These are phyloP conservation scores for Hydractinia echinata DNA, from an alignment of 30 jellyfish, hydroid and myxozoan species.

Conservation along the genomic window DNA sequence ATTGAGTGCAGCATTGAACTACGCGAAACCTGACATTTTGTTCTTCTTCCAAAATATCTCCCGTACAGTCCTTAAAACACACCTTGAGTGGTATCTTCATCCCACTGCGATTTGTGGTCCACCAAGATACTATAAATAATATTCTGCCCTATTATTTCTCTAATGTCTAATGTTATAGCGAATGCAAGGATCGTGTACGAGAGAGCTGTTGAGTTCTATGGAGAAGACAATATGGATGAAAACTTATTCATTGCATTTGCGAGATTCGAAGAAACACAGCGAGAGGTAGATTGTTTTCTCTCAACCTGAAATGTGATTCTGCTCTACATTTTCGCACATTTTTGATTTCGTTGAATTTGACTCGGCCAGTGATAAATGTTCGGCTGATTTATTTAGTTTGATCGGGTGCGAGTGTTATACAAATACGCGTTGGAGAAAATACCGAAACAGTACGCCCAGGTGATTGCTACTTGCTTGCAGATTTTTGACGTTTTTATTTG, in stretches of 20 bases:
- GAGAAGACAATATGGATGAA: slow-evolving; percentile 83
- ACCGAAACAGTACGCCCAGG: slow-evolving; percentile 82
- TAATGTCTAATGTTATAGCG: slow-evolving; percentile 27
- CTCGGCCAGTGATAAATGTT: neutral
- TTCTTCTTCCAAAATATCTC: no score
- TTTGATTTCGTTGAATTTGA: neutral
- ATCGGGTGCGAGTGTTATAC: slow-evolving; percentile 87
- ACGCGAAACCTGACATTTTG: no score
- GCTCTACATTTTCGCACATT: neutral
- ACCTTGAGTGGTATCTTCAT: no score
- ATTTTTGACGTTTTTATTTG: neutral
- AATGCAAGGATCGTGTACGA: slow-evolving; percentile 93
- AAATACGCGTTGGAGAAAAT: slow-evolving; percentile 86
- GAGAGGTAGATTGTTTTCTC: slow-evolving; percentile 53
- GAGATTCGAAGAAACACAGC: slow-evolving; percentile 83
- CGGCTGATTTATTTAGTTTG: slow-evolving; percentile 51
- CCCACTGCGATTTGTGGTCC: neutral
- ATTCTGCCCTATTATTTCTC: neutral
- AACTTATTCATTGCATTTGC: slow-evolving; percentile 81
- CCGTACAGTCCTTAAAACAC: no score
- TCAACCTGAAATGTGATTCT: neutral
- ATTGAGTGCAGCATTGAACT: no score
- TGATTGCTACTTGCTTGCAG: neutral
- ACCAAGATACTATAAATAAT: neutral
- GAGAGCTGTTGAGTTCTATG: slow-evolving; percentile 85